Conservation (phyloP, 2,797 vertebrate species). For the Coregonus suidteri region DNA sequence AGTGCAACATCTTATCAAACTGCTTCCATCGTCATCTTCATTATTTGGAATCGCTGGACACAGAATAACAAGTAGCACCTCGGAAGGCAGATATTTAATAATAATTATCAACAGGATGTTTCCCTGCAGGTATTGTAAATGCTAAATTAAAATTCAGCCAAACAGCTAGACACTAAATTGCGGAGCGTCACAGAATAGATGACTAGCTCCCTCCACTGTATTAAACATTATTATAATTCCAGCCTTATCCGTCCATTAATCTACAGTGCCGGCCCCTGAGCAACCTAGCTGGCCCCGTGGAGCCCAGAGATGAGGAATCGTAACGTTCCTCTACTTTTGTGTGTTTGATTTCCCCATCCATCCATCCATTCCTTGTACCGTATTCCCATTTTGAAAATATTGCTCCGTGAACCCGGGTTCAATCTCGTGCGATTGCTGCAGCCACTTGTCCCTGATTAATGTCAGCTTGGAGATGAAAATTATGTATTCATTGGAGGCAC, state of each 20-base stretch:
- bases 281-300: conserved; percentile 10
- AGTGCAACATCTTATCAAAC: conserved; percentile 3
- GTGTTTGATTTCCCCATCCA: conserved; percentile 56
- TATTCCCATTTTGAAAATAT: conserved; percentile 39
- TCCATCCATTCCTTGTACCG: neutral
- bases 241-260: conserved; percentile 25
- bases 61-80: conserved; percentile 20
- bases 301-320: conserved; percentile 29
- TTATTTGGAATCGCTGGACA: conserved; percentile 19
- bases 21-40: conserved; percentile 8
- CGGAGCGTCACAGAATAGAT: conserved; percentile 8
- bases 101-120: conserved; percentile 29
- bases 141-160: conserved; percentile 27
- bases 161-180: conserved; percentile 26
- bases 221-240: conserved; percentile 17
- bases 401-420: conserved; percentile 45
- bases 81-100: conserved; percentile 24
- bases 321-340: conserved; percentile 23
- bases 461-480: conserved; percentile 62
- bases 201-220: neutral
- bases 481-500: conserved; percentile 49
- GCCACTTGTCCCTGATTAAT: conserved; percentile 60
- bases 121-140: conserved; percentile 30
- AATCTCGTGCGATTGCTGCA: conserved; percentile 51
- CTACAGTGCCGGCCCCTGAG: conserved; percentile 11